Evolutionary conservation across 2,888 invertebrate genomes (phyloP), one percentile per base, ranked within the genome.

Genomic region (Trachelus tabidus): DNA sequence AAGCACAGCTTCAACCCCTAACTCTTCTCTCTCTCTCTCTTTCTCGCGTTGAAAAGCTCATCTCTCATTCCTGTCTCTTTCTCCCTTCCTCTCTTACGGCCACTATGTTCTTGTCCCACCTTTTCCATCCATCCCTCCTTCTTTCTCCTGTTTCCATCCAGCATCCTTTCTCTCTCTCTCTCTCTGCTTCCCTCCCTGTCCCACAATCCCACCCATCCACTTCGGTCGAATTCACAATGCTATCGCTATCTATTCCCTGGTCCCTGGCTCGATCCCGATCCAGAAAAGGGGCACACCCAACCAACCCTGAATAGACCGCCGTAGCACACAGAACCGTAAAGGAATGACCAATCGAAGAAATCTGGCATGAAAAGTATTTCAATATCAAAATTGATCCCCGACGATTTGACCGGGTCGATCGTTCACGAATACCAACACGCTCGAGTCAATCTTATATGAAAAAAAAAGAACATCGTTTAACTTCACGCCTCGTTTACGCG

Each of bases 181-280:
- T 34, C 34, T 37, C 35, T 15, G 1, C 1, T 12, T 71, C 31
- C 23, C 76, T 34, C 68, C 23, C 11, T 12, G 2, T 33, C n/a
- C 33, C 33, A n/a, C 23, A 75, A 35, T 75, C 75, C 69, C 76
- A 71, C 69, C 71, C 71, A 71, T 71, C 71, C 33, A 71, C 33
- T 31, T 71, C 71, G 71, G 74, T 34, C 34, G 37, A 78, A 75
- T 75, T 78, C 75, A 78, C 78, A 75, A 75, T 78, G 75, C 78
- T 78, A 78, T 78, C 78, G 23, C 69, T 56, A 68, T 68, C 30
- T 69, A 75, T 73, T 35, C 74, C 34, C 30, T 23, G 34, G 12
- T 35, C 37, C 30, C 74, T 12, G 35, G 30, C 74, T 30, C 74
- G 74, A 34, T 34, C 74, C 74, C 35, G 74, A 74, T 71, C 71